These are phyloP conservation scores for Hirtodrosophila alboralis DNA, from an alignment of 2,888 invertebrate species.

Conservation along the genomic window DNA sequence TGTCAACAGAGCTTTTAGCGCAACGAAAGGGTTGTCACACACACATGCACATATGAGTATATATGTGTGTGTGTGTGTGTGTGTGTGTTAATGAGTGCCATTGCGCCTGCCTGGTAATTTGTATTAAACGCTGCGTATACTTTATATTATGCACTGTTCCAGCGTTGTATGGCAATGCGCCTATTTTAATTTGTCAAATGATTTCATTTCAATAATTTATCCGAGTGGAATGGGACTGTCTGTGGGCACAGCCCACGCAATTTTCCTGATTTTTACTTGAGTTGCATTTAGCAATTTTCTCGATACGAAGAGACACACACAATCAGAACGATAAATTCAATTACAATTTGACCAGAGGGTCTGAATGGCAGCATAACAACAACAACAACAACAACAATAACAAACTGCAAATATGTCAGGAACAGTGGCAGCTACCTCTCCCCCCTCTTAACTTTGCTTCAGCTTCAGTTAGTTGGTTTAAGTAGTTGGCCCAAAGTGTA, in stretches of 20 bases:
- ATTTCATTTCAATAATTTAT: conserved; percentile 55
- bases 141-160: conserved; percentile 24
- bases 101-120: conserved; percentile 39
- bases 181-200: conserved; percentile 44
- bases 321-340: conserved; percentile 73
- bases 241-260: conserved; percentile 20
- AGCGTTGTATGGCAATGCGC: conserved; percentile 1
- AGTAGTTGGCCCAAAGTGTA: conserved; percentile 80
- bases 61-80: not conserved
- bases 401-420: conserved; percentile 52
- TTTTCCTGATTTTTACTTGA: conserved; percentile 49
- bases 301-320: conserved; percentile 65
- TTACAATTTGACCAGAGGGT: conserved; percentile 55
- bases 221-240: not conserved
- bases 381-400: conserved; percentile 10
- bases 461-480: conserved; percentile 54
- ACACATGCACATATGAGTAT: not conserved
- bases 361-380: too few relatives aligned
- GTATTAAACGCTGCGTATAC: conserved; percentile 61
- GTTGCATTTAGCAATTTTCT: conserved; percentile 60
- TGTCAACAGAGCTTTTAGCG: conserved; percentile 44
- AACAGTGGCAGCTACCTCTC: conserved; percentile 28
- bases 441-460: conserved; percentile 9
- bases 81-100: conserved; percentile 11
- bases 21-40: conserved; percentile 52